These are phyloP conservation scores for Gymnoscopelus braueri DNA, from an alignment of 2,797 vertebrate species.

Conservation along the genomic window DNA sequence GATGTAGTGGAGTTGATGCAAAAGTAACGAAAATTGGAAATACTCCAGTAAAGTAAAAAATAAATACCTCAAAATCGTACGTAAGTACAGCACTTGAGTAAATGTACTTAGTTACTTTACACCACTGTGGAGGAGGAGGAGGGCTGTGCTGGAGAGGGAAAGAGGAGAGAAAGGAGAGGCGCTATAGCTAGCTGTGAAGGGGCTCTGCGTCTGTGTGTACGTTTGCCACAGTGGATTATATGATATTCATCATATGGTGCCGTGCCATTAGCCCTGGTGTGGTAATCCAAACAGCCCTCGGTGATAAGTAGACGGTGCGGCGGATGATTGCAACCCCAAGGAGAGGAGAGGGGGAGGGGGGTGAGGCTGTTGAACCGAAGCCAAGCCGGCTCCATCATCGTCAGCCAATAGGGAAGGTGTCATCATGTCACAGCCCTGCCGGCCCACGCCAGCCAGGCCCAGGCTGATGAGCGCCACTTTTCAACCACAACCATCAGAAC, in stretches of 20 bases:
- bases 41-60: too few relatives aligned
- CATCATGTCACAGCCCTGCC: neutral
- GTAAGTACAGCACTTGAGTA: too few relatives aligned
- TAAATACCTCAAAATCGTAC: too few relatives aligned
- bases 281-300: conserved; percentile 70
- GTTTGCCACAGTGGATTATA: conserved; percentile 53
- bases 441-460: conserved; percentile 9
- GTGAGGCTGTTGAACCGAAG: conserved; percentile 50
- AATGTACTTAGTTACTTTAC: too few relatives aligned
- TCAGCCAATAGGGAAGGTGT: neutral
- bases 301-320: conserved; percentile 68
- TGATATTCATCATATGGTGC: conserved; percentile 58
- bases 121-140: neutral
- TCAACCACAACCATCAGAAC: conserved; percentile 43
- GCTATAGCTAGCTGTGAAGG: conserved; percentile 7
- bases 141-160: neutral
- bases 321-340: conserved; percentile 65
- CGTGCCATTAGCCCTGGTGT: conserved; percentile 56
- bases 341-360: conserved; percentile 36
- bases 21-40: too few relatives aligned
- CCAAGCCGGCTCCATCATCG: conserved; percentile 33
- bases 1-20: too few relatives aligned
- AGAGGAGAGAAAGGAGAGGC: conserved; percentile 5
- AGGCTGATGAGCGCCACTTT: conserved; percentile 44
- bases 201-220: conserved; percentile 32